These are phyloP conservation scores for Rhodeus uyekii DNA, from an alignment of 2,797 vertebrate species.

Conservation along the genomic window DNA sequence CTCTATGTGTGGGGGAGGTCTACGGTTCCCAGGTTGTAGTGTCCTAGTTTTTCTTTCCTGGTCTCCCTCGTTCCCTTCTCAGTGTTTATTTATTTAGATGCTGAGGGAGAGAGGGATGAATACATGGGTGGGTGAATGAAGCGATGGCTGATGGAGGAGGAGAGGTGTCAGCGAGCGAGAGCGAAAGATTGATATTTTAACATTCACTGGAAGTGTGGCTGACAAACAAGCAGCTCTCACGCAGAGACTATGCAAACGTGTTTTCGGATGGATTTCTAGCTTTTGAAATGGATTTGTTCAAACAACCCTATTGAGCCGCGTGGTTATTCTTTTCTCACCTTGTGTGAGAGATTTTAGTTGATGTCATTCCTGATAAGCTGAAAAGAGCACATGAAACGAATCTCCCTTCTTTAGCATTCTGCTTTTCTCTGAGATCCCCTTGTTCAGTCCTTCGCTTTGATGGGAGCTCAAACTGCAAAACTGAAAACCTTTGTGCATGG, in stretches of 20 bases:
- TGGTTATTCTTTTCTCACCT: slow-evolving; percentile 1
- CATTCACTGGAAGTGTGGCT: slow-evolving; percentile 6
- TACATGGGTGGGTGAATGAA: slow-evolving; percentile 50
- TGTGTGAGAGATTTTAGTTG: slow-evolving; percentile 1
- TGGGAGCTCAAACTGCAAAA: not conserved
- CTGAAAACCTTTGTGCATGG: slow-evolving; percentile 3
- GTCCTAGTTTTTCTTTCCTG: slow-evolving; percentile 53
- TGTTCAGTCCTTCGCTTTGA: slow-evolving; percentile 18
- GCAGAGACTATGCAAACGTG: not conserved
- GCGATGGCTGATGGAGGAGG: slow-evolving; percentile 61
- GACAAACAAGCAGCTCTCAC: slow-evolving; percentile 9
- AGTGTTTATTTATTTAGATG: slow-evolving; percentile 70
- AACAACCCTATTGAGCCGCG: not conserved
- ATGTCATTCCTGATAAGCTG: slow-evolving; percentile 40
- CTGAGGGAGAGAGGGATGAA: slow-evolving; percentile 55
- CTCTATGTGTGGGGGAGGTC: slow-evolving; percentile 37
- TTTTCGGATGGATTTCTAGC: not conserved
- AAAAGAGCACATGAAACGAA: slow-evolving; percentile 55
- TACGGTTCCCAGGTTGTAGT: slow-evolving; percentile 50
- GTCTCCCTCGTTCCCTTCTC: slow-evolving; percentile 28
- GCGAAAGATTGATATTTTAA: slow-evolving; percentile 58
- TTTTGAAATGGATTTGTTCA: slow-evolving; percentile 32
- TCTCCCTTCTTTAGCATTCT: not conserved
- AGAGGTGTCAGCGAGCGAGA: slow-evolving; percentile 42
- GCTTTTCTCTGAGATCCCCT: slow-evolving; percentile 17